Evolutionary conservation across 1,140 invertebrate species (phyloP), one percentile per base, ranked within the genome.

Genomic region (Drosophila rhopaloa): DNA sequence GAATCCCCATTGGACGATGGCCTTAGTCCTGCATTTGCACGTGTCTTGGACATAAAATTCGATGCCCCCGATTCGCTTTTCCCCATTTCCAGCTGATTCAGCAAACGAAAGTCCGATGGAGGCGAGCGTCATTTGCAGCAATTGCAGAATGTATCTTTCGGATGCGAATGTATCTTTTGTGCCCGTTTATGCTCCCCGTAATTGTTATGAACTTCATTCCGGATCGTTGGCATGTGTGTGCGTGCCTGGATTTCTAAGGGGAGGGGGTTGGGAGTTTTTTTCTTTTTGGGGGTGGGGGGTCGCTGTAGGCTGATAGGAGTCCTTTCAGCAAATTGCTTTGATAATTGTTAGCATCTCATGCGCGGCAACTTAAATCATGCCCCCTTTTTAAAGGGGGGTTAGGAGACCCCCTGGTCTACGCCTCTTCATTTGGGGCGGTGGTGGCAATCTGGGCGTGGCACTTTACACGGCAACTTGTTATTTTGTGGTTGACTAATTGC

Each of bases 401-500:
- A 40, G 37, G 55, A 37, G 40, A 19, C n/a, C n/a, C 14, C 38
- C n/a, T 41, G 19, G 19, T 2, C 19, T 24, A 24, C 19, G 19
- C 19, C 24, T 24, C 24, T 2, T 24, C 24, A 24, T 24, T 24
- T 24, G 7, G 24, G n/a, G 48, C 29, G n/a, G 48, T 19, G 29
- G 53, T 27, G 9, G 40, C 48, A 43, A 57, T 61, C 68, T 72
- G 67, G 81, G 77, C 81, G 78, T 81, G 81, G 78, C 82, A 72
- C 73, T 86, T 86, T 76, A 77, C 83, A 86, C 79, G 83, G 82
- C 62, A 82, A 86, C 83, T 86, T 88, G 79, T 77, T 88, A 83
- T 83, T 77, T 88, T 88, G 76, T 63, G 76, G 79, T 62, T 88
- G 79, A 88, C 83, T 88, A 88, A 88, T 88, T 83, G 83, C 83